Percentiles rank a stretch among this genome's conserved stretches.
These are phyloP conservation scores for Calliphora vomitoria DNA, from an alignment of 2,888 invertebrate genomes.

Conservation along the genomic window DNA sequence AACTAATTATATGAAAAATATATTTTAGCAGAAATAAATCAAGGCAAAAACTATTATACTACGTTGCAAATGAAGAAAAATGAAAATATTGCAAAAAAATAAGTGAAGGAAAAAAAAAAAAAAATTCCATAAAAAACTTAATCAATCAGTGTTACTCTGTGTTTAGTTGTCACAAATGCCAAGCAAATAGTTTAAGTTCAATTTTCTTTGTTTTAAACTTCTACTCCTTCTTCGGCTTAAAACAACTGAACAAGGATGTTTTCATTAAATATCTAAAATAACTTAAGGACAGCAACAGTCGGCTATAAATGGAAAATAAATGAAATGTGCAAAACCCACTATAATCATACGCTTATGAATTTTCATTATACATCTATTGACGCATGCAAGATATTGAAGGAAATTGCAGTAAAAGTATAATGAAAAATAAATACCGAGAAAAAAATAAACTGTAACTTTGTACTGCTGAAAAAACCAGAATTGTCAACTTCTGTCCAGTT, in stretches of 20 bases:
- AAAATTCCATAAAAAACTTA: slow-evolving; percentile 57
- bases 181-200: slow-evolving; percentile 59
- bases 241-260: slow-evolving; percentile 4
- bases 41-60: slow-evolving; percentile 32
- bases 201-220: slow-evolving; percentile 7
- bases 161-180: slow-evolving; percentile 64
- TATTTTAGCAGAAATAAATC: slow-evolving; percentile 42
- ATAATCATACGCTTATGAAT: slow-evolving; percentile 13
- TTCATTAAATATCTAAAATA: slow-evolving; percentile 22
- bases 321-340: background rate
- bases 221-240: slow-evolving; percentile 4
- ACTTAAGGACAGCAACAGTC: slow-evolving; percentile 15
- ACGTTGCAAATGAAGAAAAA: slow-evolving; percentile 52
- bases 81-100: slow-evolving; percentile 1
- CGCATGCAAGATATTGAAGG: background rate
- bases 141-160: slow-evolving; percentile 69
- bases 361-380: slow-evolving; percentile 26
- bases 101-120: background rate
- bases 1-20: background rate
- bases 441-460: no score
- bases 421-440: background rate
- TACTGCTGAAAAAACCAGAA: no score
- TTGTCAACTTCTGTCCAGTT: no score
- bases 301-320: background rate
- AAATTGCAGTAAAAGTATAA: background rate